Evolutionary conservation across 2,888 invertebrate species (phyloP).

Genomic region (Lypha dubia): DNA sequence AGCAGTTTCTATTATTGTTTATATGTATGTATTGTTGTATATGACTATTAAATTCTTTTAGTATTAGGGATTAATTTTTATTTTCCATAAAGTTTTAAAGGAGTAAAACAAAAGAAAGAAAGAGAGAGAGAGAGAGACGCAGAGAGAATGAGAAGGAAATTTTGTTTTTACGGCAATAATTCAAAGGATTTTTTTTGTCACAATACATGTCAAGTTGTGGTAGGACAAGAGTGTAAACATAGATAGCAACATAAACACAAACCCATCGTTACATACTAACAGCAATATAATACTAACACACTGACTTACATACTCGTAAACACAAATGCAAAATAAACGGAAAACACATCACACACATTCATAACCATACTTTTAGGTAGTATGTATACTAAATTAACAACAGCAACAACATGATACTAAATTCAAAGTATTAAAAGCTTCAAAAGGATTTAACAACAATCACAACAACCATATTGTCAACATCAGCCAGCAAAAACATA

Average conservation of each 20-base stretch:
- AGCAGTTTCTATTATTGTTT: neutral
- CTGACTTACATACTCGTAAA: slow-evolving; percentile 21
- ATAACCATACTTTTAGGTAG: neutral
- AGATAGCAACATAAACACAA: slow-evolving; percentile 21
- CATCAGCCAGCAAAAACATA: slow-evolving; percentile 30
- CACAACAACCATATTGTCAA: slow-evolving; percentile 19
- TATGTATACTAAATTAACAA: slow-evolving; percentile 22
- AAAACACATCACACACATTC: slow-evolving; percentile 24
- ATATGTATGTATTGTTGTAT: neutral
- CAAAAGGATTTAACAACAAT: slow-evolving; percentile 37
- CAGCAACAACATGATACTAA: slow-evolving; percentile 23
- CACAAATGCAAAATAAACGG: slow-evolving; percentile 14
- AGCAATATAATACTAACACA: slow-evolving; percentile 35
- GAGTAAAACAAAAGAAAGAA: neutral
- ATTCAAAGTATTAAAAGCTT: slow-evolving; percentile 34
- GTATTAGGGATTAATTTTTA: slow-evolving; percentile 7
- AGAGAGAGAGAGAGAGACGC: neutral
- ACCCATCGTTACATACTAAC: neutral
- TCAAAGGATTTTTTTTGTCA: slow-evolving; percentile 58
- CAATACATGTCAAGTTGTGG: slow-evolving; percentile 73
- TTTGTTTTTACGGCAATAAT: slow-evolving; percentile 40
- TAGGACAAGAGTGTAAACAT: slow-evolving; percentile 74
- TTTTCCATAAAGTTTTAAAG: neutral
- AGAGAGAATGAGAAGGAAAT: neutral
- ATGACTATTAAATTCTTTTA: slow-evolving; percentile 5